phyloP scores from a whole-genome alignment of 2,888 invertebrate genomes.

The Cotesia congregata region DNA sequence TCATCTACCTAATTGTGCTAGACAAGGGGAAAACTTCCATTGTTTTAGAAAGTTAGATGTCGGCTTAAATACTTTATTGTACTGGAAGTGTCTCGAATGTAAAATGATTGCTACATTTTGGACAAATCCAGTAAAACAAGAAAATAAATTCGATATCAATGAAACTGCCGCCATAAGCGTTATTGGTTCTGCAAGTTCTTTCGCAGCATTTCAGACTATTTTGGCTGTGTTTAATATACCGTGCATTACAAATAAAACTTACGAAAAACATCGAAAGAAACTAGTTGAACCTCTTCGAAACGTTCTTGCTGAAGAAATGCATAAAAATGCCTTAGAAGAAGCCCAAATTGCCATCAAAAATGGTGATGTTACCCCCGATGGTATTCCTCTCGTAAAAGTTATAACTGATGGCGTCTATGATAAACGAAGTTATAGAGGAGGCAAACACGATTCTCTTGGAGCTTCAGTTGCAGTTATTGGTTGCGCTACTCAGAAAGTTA shows the following conservation, averaged over 20 bases:
- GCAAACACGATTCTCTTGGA: too few relatives aligned
- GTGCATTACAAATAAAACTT: conserved; percentile 28
- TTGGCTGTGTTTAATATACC: conserved; percentile 36
- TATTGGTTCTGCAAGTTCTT: conserved; percentile 31
- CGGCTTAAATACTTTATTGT: conserved; percentile 15
- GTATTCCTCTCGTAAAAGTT: conserved; percentile 36
- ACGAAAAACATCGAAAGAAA: conserved; percentile 22
- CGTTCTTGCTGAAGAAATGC: conserved; percentile 19
- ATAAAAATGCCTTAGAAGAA: conserved; percentile 10
- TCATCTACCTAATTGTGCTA: too few relatives aligned
- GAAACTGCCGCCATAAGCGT: conserved; percentile 34
- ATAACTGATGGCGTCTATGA: conserved; percentile 39
- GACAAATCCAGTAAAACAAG: conserved; percentile 3
- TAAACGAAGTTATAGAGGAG: too few relatives aligned
- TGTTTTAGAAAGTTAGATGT: background rate
- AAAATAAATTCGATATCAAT: conserved; percentile 25
- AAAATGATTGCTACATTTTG: background rate
- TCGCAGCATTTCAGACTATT: conserved; percentile 21
- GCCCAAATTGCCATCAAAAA: conserved; percentile 21
- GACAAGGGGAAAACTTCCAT: too few relatives aligned
- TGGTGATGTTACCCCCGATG: conserved; percentile 26
- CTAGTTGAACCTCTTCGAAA: background rate
- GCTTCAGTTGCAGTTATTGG: too few relatives aligned
- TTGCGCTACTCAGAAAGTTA: background rate
- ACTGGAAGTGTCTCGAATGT: conserved; percentile 7